Conservation (phyloP, 2,113 vertebrate genomes). For the Isichthys henryi region DNA sequence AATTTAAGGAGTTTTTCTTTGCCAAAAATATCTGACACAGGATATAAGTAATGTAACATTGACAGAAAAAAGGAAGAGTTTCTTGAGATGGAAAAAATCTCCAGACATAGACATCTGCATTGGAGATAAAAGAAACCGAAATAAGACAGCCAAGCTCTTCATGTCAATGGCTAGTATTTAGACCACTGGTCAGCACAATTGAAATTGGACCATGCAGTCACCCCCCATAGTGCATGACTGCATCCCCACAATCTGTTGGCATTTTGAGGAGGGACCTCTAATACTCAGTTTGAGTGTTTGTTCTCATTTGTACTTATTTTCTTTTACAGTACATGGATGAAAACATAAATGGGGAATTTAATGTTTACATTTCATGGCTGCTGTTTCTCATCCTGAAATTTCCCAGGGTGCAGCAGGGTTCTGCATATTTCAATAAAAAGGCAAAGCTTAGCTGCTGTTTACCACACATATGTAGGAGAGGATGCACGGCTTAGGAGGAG, state of each 20-base stretch:
- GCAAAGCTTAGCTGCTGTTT: neutral
- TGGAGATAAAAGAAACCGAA: neutral
- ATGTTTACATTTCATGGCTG: slow-evolving; percentile 14
- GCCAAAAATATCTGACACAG: neutral
- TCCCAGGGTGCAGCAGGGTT: neutral
- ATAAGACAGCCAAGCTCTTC: neutral
- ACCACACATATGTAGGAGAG: neutral
- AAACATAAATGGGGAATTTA: neutral
- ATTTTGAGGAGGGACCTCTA: neutral
- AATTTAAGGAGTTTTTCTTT: neutral
- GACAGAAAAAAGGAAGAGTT: neutral
- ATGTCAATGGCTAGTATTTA: neutral
- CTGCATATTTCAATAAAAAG: neutral
- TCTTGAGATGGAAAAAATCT: neutral
- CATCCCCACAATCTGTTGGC: neutral
- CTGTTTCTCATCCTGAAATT: neutral
- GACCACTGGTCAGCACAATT: neutral
- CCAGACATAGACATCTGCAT: neutral
- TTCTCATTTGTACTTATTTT: neutral
- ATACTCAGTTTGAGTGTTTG: neutral
- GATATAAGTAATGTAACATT: neutral
- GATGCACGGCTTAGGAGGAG: neutral
- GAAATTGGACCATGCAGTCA: neutral
- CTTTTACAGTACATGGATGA: neutral
- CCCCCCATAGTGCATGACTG: neutral